Percentiles rank a stretch among this genome's conserved stretches.
Evolutionary conservation across 2,797 vertebrate genomes (phyloP).

Genomic region (Dendrocincla fuliginosa): DNA sequence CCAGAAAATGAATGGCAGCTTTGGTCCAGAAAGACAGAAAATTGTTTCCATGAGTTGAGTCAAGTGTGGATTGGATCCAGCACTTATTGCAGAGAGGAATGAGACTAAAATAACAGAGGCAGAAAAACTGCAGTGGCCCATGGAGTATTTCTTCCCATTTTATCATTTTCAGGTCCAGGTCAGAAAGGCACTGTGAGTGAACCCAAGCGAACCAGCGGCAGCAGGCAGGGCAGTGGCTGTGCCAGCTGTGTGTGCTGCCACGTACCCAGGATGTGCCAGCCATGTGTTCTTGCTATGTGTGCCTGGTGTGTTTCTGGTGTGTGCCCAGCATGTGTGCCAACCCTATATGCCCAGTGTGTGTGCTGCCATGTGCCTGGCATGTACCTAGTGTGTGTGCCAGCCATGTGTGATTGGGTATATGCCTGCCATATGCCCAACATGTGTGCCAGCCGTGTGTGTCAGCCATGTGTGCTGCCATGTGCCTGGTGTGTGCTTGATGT

Average conservation of each 20-base stretch:
- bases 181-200: fast-evolving
- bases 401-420: too few relatives aligned
- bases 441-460: background rate
- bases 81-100: fast-evolving
- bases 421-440: too few relatives aligned
- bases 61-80: background rate
- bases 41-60: fast-evolving
- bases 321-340: too few relatives aligned
- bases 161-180: background rate
- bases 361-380: too few relatives aligned
- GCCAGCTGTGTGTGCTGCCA: background rate
- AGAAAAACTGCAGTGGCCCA: background rate
- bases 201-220: fast-evolving
- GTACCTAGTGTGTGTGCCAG: too few relatives aligned
- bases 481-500: too few relatives aligned
- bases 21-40: background rate
- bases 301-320: too few relatives aligned
- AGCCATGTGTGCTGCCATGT: too few relatives aligned
- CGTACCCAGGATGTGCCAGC: background rate
- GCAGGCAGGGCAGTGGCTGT: background rate
- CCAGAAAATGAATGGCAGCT: background rate
- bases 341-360: too few relatives aligned
- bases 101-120: background rate
- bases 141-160: background rate
- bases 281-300: too few relatives aligned